Evolutionary conservation across 2,113 vertebrate genomes (phyloP).

Genomic region (Cololabis saira): DNA sequence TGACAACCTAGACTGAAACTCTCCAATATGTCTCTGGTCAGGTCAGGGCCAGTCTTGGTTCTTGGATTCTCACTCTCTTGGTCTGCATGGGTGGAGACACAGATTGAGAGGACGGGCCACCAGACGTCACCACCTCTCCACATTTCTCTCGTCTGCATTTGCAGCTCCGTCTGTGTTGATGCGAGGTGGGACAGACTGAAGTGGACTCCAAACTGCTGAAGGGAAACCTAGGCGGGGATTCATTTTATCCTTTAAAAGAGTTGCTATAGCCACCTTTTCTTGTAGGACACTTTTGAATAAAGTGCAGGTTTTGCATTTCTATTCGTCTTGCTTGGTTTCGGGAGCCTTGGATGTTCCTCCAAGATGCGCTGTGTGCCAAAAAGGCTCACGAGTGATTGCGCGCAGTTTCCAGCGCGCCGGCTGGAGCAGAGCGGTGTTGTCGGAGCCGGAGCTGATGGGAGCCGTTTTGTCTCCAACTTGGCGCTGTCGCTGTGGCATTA

Average conservation of each 20-base stretch:
- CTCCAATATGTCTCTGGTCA: conserved; percentile 21
- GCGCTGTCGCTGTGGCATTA: too few relatives aligned
- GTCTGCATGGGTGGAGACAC: conserved; percentile 58
- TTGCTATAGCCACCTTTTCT: conserved; percentile 5
- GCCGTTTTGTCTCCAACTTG: too few relatives aligned
- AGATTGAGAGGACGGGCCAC: conserved; percentile 50
- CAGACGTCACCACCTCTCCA: conserved; percentile 63
- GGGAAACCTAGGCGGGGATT: too few relatives aligned
- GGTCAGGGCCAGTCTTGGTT: conserved; percentile 14
- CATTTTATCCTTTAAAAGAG: background rate
- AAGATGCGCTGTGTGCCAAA: too few relatives aligned
- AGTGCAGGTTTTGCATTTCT: conserved; percentile 4
- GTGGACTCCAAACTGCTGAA: too few relatives aligned
- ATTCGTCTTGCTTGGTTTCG: background rate
- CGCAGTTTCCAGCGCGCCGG: too few relatives aligned
- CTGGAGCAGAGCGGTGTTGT: too few relatives aligned
- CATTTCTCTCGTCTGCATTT: conserved; percentile 27
- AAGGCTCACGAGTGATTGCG: too few relatives aligned
- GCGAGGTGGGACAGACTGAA: conserved; percentile 19
- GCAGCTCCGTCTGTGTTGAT: conserved; percentile 37
- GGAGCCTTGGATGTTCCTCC: background rate
- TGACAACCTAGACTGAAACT: conserved; percentile 22
- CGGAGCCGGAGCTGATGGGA: too few relatives aligned
- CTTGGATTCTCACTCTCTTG: conserved; percentile 22
- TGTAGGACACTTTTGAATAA: background rate